Conservation (phyloP, 1,140 invertebrate species). For the Magallana gigas region DNA sequence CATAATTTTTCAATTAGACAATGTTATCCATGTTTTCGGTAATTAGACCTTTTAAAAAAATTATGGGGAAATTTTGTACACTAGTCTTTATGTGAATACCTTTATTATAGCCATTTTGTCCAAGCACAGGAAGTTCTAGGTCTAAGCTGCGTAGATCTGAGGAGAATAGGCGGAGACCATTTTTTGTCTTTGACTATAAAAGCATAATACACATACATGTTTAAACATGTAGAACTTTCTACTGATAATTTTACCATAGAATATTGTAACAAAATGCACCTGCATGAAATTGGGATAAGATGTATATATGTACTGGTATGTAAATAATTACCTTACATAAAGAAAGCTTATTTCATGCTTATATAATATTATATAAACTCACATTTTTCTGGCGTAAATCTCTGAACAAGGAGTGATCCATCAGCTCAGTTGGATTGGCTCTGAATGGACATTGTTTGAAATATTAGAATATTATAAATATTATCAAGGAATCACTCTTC, state of each 20-base stretch:
- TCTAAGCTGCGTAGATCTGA: constrained; percentile 68
- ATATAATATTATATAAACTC: constrained; percentile 24
- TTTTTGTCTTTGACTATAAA: constrained; percentile 80
- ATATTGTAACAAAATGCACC: too few species aligned
- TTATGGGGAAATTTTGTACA: neutral
- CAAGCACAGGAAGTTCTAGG: constrained; percentile 70
- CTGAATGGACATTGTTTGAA: constrained; percentile 58
- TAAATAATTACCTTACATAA: too few species aligned
- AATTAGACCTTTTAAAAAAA: neutral
- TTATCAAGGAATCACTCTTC: too few species aligned
- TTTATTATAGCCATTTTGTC: constrained; percentile 49
- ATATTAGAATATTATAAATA: too few species aligned
- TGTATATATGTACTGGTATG: too few species aligned
- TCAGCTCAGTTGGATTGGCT: constrained; percentile 64
- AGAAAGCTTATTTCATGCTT: too few species aligned
- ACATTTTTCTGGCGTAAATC: constrained; percentile 62
- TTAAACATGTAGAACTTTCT: neutral
- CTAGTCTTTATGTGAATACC: neutral
- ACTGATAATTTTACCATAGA: neutral
- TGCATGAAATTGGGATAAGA: too few species aligned
- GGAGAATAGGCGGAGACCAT: constrained; percentile 70
- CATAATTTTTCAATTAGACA: too few species aligned
- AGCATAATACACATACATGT: constrained; percentile 38
- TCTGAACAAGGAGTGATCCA: constrained; percentile 70
- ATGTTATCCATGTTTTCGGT: too few species aligned